Conservation (phyloP, 1,140 invertebrate genomes). For the Drosophila punjabiensis region DNA sequence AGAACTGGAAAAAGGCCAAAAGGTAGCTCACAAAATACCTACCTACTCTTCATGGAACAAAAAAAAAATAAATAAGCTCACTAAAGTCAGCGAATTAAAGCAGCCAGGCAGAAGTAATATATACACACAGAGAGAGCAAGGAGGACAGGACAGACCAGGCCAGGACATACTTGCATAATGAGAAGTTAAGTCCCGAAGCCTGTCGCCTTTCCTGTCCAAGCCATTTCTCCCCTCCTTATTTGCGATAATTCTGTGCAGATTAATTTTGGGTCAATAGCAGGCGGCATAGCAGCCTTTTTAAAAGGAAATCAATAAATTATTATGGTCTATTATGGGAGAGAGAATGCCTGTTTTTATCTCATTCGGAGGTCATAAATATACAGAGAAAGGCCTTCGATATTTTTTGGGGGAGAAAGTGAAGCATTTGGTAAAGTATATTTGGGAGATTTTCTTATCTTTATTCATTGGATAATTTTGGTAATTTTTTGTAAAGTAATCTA, state of each 20-base stretch:
- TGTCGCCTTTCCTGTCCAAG: constrained; percentile 21
- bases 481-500: background rate
- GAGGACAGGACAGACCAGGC: constrained; percentile 6
- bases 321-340: constrained; percentile 74
- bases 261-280: constrained; percentile 74
- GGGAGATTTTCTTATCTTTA: background rate
- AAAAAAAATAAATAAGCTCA: constrained; percentile 6
- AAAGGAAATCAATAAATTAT: constrained; percentile 81
- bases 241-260: constrained; percentile 54
- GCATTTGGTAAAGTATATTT: background rate
- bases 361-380: constrained; percentile 42
- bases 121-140: constrained; percentile 17
- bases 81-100: constrained; percentile 65
- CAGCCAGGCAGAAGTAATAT: constrained; percentile 68
- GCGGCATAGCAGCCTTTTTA: constrained; percentile 38
- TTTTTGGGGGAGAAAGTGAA: constrained; percentile 11
- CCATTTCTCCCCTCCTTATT: constrained; percentile 32
- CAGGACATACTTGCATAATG: constrained; percentile 60
- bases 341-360: constrained; percentile 23
- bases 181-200: constrained; percentile 25
- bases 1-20: constrained; percentile 34
- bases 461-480: background rate
- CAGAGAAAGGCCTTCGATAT: background rate
- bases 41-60: background rate
- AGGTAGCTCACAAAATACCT: constrained; percentile 13